Percentiles rank a stretch among this genome's conserved stretches.
These are phyloP conservation scores for Gambusia holbrooki DNA, from an alignment of 2,113 vertebrate genomes.

Conservation along the genomic window DNA sequence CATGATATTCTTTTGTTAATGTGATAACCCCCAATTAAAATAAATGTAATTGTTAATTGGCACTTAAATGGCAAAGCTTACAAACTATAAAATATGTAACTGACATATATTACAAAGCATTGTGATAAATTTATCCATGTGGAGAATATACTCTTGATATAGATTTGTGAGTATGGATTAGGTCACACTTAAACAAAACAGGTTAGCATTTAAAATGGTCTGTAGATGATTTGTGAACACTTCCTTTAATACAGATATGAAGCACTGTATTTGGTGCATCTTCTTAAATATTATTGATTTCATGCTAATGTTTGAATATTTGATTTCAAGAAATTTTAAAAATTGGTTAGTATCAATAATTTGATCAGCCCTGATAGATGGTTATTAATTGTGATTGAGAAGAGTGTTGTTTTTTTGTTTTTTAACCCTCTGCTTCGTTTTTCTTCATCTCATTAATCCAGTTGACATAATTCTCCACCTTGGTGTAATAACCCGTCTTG, in stretches of 20 bases:
- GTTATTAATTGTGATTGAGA: neutral
- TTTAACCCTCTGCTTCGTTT: neutral
- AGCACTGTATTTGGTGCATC: constrained; percentile 1
- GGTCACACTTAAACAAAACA: neutral
- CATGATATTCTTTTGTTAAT: too few species aligned
- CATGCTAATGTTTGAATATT: constrained; percentile 6
- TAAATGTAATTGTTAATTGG: neutral
- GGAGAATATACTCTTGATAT: neutral
- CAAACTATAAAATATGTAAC: neutral
- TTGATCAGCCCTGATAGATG: constrained; percentile 11
- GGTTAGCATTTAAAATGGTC: neutral
- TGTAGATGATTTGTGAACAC: constrained; percentile 10
- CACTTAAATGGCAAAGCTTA: neutral
- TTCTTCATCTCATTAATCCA: constrained; percentile 85
- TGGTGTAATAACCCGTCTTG: constrained; percentile 87
- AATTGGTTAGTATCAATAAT: neutral
- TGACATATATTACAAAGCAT: neutral
- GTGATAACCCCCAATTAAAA: too few species aligned
- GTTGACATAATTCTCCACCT: constrained; percentile 85
- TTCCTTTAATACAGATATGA: constrained; percentile 29
- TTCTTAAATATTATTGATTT: neutral
- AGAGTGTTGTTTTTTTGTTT: too few species aligned
- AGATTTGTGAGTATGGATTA: neutral
- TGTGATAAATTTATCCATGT: neutral
- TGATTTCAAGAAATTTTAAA: constrained; percentile 26